These are phyloP conservation scores for Amblyteles armatorius DNA, from an alignment of 2,888 invertebrate genomes.

Conservation along the genomic window DNA sequence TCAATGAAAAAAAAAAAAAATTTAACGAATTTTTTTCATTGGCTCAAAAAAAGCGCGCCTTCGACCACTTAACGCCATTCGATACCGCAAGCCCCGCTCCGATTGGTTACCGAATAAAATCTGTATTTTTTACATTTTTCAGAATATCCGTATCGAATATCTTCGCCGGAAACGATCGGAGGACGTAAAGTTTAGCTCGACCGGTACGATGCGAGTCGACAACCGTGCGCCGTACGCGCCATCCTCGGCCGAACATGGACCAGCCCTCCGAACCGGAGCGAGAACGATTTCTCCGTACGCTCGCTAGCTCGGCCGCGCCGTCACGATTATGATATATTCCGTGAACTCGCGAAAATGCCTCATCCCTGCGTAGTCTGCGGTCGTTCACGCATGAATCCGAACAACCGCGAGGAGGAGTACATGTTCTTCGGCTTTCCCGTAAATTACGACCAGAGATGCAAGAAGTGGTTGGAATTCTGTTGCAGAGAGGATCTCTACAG, in stretches of 20 bases:
- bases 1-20: neutral
- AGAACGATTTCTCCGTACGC: neutral
- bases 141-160: neutral
- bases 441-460: slow-evolving; percentile 81
- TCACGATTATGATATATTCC: slow-evolving; percentile 27
- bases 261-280: neutral
- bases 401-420: slow-evolving; percentile 82
- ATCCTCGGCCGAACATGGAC: neutral
- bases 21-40: neutral
- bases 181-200: neutral
- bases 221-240: neutral
- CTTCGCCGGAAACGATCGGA: neutral
- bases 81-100: neutral
- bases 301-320: neutral
- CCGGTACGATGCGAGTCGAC: neutral
- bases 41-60: neutral
- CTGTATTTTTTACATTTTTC: neutral
- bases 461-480: slow-evolving; percentile 83
- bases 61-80: neutral
- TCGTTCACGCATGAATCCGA: slow-evolving; percentile 83
- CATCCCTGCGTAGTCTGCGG: slow-evolving; percentile 84
- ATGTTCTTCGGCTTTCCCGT: slow-evolving; percentile 84
- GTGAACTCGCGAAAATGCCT: slow-evolving; percentile 78
- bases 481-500: slow-evolving; percentile 83
- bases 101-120: neutral